These are phyloP conservation scores for Crossaster papposus DNA, from an alignment of 53 echinoderm and acorn worm genomes.

Conservation along the genomic window DNA sequence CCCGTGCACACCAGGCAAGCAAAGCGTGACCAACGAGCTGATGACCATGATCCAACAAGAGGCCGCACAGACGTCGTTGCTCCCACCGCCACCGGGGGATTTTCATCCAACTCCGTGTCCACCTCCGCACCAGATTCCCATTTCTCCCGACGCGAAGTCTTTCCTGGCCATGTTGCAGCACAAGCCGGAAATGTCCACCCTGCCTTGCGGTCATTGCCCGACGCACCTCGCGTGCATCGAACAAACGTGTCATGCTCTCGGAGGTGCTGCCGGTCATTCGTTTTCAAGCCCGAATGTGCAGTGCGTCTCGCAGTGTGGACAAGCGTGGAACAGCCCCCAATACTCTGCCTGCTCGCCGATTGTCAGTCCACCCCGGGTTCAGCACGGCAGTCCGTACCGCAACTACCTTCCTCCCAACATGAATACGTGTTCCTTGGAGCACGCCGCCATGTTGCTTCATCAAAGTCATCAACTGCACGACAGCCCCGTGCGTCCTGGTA, in stretches of 20 bases:
- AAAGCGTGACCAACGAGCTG: constrained; percentile 32
- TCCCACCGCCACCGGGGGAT: constrained; percentile 17
- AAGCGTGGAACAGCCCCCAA: constrained; percentile 34
- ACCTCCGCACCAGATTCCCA: constrained; percentile 25
- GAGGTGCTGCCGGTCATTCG: neutral
- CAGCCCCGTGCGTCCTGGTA: constrained; percentile 25
- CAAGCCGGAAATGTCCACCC: constrained; percentile 42
- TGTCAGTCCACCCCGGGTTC: constrained; percentile 5
- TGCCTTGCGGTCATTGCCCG: constrained; percentile 27
- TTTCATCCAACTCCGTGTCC: constrained; percentile 22
- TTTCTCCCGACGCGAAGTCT: constrained; percentile 58
- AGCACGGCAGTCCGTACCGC: constrained; percentile 10
- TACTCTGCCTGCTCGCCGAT: neutral
- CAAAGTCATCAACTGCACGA: constrained; percentile 29
- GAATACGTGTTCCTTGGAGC: constrained; percentile 48
- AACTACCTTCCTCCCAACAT: neutral
- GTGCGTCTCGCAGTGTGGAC: neutral
- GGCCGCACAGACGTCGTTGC: constrained; percentile 9
- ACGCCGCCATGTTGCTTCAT: constrained; percentile 44
- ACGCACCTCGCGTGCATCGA: neutral
- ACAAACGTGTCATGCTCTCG: neutral
- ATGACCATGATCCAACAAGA: constrained; percentile 52
- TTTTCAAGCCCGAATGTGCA: neutral
- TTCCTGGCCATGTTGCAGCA: constrained; percentile 73
- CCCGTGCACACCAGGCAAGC: constrained; percentile 13